Evolutionary conservation across 1,140 invertebrate genomes (phyloP), one percentile per base, ranked within the genome.

Genomic region (Dinoponera quadriceps): DNA sequence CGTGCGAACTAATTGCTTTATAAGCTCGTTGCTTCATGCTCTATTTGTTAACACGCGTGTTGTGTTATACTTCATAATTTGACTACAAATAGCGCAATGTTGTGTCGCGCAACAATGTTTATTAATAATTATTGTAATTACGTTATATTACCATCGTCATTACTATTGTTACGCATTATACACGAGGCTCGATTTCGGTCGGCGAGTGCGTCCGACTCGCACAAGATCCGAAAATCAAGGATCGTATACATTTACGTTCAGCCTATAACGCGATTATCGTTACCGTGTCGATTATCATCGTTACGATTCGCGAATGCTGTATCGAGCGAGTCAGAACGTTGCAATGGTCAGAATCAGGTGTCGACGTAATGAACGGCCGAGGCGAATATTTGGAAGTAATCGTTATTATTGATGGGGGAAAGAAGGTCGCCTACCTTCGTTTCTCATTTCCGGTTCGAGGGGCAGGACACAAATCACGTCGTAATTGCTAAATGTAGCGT

Each of bases 401-500:
- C 72, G 77, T 86, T 86, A 90, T 83, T 86, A 86, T 82, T 84
- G 84, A 89, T 85, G 22, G 54, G 59, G 20, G 72, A 81, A 90
- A 90, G 84, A 90, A 85, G 77, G 69, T 83, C 83, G 83, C 66
- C 74, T 84, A 73, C 84, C 83, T 88, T 89, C 84, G 85, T 88
- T 90, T 90, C 89, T 90, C 90, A 88, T 91, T 90, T 91, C 89
- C 89, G 89, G 87, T 82, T 89, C 84, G 84, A 65, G 82, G 68
- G 89, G 82, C 85, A 85, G 73, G 16, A 68, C 89, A 89, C 88
- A 85, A 87, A 90, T 91, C 90, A 89, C 82, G 54, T 60, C 73
- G 87, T 89, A 91, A 91, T 90, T 89, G 90, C 82, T 91, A 88
- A 91, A 91, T 91, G 90, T 91, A 91, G 85, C 86, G 90, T 91